Conservation (phyloP, 1,140 invertebrate genomes). For the Rhagoletis pomonella region DNA sequence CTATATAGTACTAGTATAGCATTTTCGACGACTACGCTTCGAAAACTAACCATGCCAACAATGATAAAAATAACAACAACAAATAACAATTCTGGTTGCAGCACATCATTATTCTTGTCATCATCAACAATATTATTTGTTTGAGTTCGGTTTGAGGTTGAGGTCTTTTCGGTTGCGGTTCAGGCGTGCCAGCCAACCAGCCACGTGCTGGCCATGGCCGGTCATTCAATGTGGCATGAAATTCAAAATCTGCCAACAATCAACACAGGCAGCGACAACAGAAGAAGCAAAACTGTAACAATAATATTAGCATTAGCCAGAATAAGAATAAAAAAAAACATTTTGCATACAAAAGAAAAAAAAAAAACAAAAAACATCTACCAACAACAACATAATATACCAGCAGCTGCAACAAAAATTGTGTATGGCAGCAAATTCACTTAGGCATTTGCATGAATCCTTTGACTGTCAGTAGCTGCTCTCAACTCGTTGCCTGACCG, state of each 20-base stretch:
- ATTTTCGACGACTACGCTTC: not conserved
- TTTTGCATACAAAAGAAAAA: not conserved
- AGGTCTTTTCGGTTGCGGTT: slow-evolving; percentile 3
- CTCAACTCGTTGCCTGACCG: slow-evolving; percentile 21
- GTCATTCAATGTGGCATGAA: slow-evolving; percentile 33
- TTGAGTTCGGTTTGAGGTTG: slow-evolving; percentile 18
- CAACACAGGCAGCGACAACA: not conserved
- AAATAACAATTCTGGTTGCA: not conserved
- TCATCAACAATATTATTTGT: slow-evolving; percentile 41
- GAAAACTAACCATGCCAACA: not conserved
- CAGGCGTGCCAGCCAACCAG: not conserved
- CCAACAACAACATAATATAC: not conserved
- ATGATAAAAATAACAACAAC: not conserved
- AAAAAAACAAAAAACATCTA: not conserved
- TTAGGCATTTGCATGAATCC: slow-evolving; percentile 25
- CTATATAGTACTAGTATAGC: not conserved
- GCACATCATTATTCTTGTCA: slow-evolving; percentile 39
- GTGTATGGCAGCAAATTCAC: not conserved
- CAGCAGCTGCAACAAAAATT: slow-evolving; percentile 6
- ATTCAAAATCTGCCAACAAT: slow-evolving; percentile 44
- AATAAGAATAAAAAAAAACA: not conserved
- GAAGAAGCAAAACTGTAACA: slow-evolving; percentile 32
- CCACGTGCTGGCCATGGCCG: not conserved
- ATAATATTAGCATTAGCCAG: slow-evolving; percentile 45
- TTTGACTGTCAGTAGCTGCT: slow-evolving; percentile 2